These are phyloP conservation scores for Noctua comes DNA, from an alignment of 2,888 invertebrate species.

Conservation along the genomic window DNA sequence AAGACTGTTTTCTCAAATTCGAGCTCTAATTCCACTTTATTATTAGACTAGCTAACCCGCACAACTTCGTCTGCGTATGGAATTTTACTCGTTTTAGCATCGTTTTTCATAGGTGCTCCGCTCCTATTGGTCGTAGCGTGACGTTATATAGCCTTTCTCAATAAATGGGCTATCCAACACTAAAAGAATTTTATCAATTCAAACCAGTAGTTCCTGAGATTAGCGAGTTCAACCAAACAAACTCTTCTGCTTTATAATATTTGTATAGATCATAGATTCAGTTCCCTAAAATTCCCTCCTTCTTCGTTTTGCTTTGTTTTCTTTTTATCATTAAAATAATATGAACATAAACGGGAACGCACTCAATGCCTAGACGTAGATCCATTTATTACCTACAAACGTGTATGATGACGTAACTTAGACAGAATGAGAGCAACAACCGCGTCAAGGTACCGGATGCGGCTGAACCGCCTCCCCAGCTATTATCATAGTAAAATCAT, in stretches of 20 bases:
- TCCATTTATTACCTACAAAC: conserved; percentile 45
- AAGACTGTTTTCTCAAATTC: not conserved
- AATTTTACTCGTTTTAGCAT: too few relatives aligned
- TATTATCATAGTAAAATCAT: conserved; percentile 43
- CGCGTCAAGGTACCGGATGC: conserved; percentile 51
- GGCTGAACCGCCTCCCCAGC: conserved; percentile 21
- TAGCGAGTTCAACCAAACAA: too few relatives aligned
- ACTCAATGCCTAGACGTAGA: conserved; percentile 29
- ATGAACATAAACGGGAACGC: conserved; percentile 14
- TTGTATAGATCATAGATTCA: not conserved
- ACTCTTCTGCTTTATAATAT: too few relatives aligned
- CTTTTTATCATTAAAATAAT: not conserved
- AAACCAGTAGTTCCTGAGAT: too few relatives aligned
- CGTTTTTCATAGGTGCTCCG: too few relatives aligned
- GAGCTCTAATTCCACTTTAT: not conserved
- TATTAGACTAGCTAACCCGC: not conserved
- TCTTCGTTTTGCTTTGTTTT: not conserved
- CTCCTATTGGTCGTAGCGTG: too few relatives aligned
- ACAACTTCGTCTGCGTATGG: too few relatives aligned
- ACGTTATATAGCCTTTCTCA: too few relatives aligned
- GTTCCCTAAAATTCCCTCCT: not conserved
- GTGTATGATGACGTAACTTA: conserved; percentile 49
- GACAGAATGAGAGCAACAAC: conserved; percentile 54
- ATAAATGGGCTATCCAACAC: too few relatives aligned
- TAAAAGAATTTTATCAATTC: too few relatives aligned